Percentiles rank a stretch among this genome's conserved stretches.
phyloP scores from a whole-genome alignment of 2,113 vertebrate genomes.

The Mola mola region DNA sequence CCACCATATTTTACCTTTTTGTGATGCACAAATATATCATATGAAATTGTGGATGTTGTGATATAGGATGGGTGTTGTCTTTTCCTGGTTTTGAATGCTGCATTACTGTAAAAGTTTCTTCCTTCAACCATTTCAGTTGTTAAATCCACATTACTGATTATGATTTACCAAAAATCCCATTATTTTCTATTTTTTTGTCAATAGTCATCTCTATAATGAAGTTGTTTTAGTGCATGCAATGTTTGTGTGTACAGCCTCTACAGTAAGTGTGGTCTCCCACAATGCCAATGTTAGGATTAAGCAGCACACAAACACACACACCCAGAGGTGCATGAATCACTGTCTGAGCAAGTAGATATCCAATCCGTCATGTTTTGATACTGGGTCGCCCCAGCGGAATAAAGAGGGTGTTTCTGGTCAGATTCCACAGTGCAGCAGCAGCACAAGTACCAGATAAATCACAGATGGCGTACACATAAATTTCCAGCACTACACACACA shows the following conservation, averaged over 20 bases:
- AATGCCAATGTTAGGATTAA: conserved; percentile 20
- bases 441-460: conserved; percentile 42
- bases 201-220: background rate
- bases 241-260: conserved; percentile 19
- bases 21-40: too few species aligned
- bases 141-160: too few species aligned
- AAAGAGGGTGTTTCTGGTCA: conserved; percentile 46
- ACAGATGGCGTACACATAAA: conserved; percentile 46
- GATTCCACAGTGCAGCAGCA: conserved; percentile 38
- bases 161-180: too few species aligned
- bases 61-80: too few species aligned
- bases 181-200: too few species aligned
- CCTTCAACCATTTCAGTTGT: too few species aligned
- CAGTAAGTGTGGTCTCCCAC: background rate
- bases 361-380: conserved; percentile 69
- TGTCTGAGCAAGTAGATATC: conserved; percentile 51
- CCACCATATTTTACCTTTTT: too few species aligned
- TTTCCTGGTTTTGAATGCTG: too few species aligned
- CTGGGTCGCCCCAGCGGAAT: conserved; percentile 48
- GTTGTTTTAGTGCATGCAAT: background rate
- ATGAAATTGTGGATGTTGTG: too few species aligned
- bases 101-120: too few species aligned
- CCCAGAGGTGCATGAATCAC: conserved; percentile 62
- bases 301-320: conserved; percentile 7
- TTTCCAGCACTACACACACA: conserved; percentile 24